Evolutionary conservation across 2,888 invertebrate species (phyloP).

Genomic region (Tipula helvola): DNA sequence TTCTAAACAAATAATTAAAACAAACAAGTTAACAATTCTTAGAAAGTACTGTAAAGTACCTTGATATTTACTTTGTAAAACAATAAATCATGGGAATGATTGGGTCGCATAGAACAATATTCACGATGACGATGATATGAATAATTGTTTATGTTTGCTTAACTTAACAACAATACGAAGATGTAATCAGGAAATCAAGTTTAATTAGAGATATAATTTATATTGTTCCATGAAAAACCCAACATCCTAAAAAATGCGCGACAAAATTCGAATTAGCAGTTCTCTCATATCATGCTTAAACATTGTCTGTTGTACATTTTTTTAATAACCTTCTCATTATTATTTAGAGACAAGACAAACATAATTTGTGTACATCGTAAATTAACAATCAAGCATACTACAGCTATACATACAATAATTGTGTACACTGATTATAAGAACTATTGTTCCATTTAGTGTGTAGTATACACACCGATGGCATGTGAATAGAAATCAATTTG

Average conservation of each 20-base stretch:
- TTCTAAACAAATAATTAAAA: neutral
- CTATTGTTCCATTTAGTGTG: neutral
- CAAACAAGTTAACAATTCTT: neutral
- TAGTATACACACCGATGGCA: neutral
- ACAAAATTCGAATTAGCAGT: neutral
- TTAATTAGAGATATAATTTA: neutral
- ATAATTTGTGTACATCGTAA: neutral
- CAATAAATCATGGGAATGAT: neutral
- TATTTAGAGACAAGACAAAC: neutral
- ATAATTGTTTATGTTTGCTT: neutral
- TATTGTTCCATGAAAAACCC: neutral
- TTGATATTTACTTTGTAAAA: neutral
- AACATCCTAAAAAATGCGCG: neutral
- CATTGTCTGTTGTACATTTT: neutral
- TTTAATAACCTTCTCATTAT: neutral
- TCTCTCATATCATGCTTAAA: neutral
- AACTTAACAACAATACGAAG: neutral
- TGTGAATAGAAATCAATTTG: neutral
- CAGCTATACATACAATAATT: no score
- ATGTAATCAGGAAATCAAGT: neutral
- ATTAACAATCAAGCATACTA: neutral
- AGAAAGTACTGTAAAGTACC: neutral
- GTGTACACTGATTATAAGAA: neutral
- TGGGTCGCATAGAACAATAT: neutral
- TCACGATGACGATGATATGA: neutral